Evolutionary conservation across 1,140 invertebrate genomes (phyloP).

Genomic region (Achroia grisella): DNA sequence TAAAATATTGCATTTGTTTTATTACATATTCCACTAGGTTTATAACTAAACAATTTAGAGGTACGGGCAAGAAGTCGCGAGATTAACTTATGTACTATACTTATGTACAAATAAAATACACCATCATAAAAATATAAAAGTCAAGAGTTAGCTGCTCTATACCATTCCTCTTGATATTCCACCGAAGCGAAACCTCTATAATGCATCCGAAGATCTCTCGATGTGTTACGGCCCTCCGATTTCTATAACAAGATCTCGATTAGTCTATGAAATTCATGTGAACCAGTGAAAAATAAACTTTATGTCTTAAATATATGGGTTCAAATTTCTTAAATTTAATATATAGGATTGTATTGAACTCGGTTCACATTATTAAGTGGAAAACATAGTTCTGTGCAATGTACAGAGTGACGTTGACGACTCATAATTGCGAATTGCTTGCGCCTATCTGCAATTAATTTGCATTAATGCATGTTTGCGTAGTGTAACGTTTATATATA

Average conservation of each 20-base stretch:
- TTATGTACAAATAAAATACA: too few relatives aligned
- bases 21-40: too few relatives aligned
- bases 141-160: too few relatives aligned
- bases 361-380: conserved; percentile 19
- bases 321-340: not conserved
- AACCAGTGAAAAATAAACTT: not conserved
- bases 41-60: too few relatives aligned
- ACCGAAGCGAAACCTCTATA: not conserved
- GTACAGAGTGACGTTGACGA: conserved; percentile 7
- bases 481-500: not conserved
- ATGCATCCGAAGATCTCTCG: conserved; percentile 22
- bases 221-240: conserved; percentile 30
- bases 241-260: conserved; percentile 42
- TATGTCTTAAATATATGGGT: conserved; percentile 1
- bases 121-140: too few relatives aligned
- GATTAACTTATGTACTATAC: too few relatives aligned
- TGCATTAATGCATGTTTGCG: conserved; percentile 2
- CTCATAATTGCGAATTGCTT: conserved; percentile 10
- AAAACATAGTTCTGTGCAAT: conserved; percentile 29
- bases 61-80: too few relatives aligned
- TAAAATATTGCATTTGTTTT: too few relatives aligned
- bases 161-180: too few relatives aligned
- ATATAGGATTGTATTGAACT: too few relatives aligned
- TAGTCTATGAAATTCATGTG: not conserved
- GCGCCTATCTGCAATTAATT: conserved; percentile 4